Percentiles rank a stretch among this genome's conserved stretches.
Conservation (phyloP, 2,797 vertebrate species). For the Balearica regulorum region DNA sequence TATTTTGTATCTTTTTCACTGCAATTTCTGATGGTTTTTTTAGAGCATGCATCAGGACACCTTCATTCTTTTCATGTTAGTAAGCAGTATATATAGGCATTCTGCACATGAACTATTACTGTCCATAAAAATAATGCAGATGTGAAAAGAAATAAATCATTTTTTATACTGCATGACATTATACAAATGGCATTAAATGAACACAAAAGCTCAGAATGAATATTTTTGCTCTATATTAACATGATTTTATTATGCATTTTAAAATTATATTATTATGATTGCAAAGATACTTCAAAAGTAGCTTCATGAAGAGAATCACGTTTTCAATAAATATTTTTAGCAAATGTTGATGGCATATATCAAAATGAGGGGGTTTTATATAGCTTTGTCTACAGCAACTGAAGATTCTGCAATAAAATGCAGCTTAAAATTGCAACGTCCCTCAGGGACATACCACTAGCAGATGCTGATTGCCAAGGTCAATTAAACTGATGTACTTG, state of each 20-base stretch:
- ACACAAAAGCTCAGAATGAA: neutral
- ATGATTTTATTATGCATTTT: neutral
- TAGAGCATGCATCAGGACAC: neutral
- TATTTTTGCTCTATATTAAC: neutral
- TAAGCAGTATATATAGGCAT: neutral
- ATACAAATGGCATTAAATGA: neutral
- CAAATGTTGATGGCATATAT: slow-evolving; percentile 29
- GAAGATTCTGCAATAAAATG: slow-evolving; percentile 55
- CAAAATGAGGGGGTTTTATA: neutral
- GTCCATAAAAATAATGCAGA: neutral
- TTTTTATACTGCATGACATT: neutral
- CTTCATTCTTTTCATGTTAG: neutral
- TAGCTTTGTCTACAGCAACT: slow-evolving; percentile 51
- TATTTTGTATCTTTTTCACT: neutral
- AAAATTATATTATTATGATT: neutral
- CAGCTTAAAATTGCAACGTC: slow-evolving; percentile 47
- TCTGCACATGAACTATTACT: neutral
- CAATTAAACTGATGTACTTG: slow-evolving; percentile 80
- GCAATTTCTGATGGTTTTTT: neutral
- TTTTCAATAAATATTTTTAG: slow-evolving; percentile 51
- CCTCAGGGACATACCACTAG: slow-evolving; percentile 66
- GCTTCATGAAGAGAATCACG: slow-evolving; percentile 5
- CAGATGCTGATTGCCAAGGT: slow-evolving; percentile 81
- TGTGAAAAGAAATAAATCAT: neutral
- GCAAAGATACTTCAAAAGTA: slow-evolving; percentile 22